Conservation (phyloP, 2,113 vertebrate genomes). For the Planiliza haematocheilus region DNA sequence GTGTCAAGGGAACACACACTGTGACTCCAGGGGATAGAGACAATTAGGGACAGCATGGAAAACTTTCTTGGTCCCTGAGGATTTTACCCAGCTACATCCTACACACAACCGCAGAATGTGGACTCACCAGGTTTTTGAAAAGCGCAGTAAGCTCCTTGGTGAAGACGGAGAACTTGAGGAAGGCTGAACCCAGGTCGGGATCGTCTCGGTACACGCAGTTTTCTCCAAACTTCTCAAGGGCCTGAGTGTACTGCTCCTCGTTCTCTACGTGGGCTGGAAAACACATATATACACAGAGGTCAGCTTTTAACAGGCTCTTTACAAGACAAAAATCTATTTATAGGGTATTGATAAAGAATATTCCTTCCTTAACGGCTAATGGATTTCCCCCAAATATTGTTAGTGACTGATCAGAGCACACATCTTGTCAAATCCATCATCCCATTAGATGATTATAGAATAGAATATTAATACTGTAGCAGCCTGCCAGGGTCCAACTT, state of each 20-base stretch:
- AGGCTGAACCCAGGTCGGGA: conserved; percentile 96
- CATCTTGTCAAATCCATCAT: no score
- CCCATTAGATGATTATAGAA: no score
- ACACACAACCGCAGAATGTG: not conserved
- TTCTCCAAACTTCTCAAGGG: conserved; percentile 98
- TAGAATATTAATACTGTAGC: no score
- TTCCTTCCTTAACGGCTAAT: conserved; percentile 6
- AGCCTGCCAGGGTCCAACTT: no score
- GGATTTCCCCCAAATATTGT: not conserved
- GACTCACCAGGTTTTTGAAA: conserved; percentile 98
- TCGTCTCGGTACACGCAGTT: conserved; percentile 98
- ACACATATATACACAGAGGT: conserved; percentile 26
- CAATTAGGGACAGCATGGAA: conserved; percentile 59
- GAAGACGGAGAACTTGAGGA: conserved; percentile 98
- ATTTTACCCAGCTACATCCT: conserved; percentile 15
- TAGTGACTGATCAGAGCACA: no score
- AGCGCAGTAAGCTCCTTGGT: conserved; percentile 98
- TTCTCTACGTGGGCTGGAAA: conserved; percentile 95
- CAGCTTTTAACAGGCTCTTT: conserved; percentile 13
- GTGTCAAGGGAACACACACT: conserved; percentile 35
- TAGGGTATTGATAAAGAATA: conserved; percentile 52
- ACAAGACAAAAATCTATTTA: conserved; percentile 50
- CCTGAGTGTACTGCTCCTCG: conserved; percentile 98
- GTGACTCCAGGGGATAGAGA: conserved; percentile 47
- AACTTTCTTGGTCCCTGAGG: conserved; percentile 35